Base-by-base conservation (phyloP, 1,140 invertebrate genomes). In the Rhopalosiphum maidis region DNA sequence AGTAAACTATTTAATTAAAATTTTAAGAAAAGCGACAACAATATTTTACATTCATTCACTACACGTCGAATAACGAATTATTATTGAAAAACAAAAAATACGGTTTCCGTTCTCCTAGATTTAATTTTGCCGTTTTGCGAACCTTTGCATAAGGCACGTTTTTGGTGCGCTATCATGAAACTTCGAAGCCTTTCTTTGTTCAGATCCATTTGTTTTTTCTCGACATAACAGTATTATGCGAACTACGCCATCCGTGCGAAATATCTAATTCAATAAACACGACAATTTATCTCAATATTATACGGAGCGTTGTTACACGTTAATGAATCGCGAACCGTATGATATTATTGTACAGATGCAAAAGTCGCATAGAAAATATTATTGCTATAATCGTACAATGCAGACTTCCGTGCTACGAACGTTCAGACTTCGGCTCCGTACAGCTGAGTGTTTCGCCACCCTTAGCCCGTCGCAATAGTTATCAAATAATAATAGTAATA, bases 1-100 rank as follows among this genome's bases (percentile, higher is more conserved):
- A n/a, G n/a, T n/a, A 35, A 77, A 77, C n/a, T 77, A 77, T 77
- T 77, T 77, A 77, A 77, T 77, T 77, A 77, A n/a, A 77, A n/a
- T 68, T n/a, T 9, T 11, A 68, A 15, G 11, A n/a, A n/a, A n/a
- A n/a, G 11, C 2, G 60, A 68, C 60, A 68, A 68, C 60, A 68
- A 77, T 77, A 35, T 5, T 51, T 51, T 18, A 11, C 60, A 68
- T 15, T n/a, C 11, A 68, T 68, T 30, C 30, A 68, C 4, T 68
- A 35, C 15, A 77, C 4, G 60, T 77, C 30, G 18, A 77, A 77
- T n/a, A 77, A n/a, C 21, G 5, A 77, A 77, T n/a, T 4, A n/a
- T 77, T 77, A 4, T 77, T 6, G 18, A n/a, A 68, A 77, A 77
- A n/a, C 2, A 77, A 77, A 35, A 77, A 77, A 77, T n/a, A 35